A percentile compares a stretch with the other conserved stretches of the same genome.
These are phyloP conservation scores for Pterocles orientalis DNA, from an alignment of 2,113 vertebrate genomes.

Conservation along the genomic window DNA sequence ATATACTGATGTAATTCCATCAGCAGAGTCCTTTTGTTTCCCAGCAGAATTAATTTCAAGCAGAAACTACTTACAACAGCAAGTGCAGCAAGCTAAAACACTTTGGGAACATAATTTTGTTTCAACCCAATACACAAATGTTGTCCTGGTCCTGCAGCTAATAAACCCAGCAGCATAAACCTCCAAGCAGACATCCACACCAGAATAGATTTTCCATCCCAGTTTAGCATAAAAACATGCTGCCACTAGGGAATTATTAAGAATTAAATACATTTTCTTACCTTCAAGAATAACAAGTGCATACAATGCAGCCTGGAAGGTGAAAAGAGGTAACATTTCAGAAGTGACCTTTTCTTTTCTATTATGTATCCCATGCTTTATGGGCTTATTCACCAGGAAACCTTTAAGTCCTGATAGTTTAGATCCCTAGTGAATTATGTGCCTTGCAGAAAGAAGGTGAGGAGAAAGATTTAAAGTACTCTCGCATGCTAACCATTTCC, in stretches of 20 bases:
- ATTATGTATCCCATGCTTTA: background rate
- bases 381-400: background rate
- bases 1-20: background rate
- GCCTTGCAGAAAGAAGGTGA: background rate
- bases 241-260: background rate
- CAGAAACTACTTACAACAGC: background rate
- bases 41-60: conserved; percentile 13
- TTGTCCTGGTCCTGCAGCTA: background rate
- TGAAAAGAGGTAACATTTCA: background rate
- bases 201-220: background rate
- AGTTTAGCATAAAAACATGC: background rate
- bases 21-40: conserved; percentile 4
- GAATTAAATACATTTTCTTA: background rate
- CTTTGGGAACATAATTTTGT: background rate
- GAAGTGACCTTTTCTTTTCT: background rate
- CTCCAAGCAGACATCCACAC: background rate
- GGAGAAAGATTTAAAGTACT: background rate
- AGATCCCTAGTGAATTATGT: background rate
- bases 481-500: background rate
- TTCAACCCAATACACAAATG: background rate
- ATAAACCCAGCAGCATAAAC: background rate
- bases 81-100: background rate
- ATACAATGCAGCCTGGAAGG: background rate
- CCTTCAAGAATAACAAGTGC: background rate
- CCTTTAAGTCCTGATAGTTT: background rate